Base-by-base conservation (phyloP, 2,113 vertebrate genomes). In the Atrichornis clamosus region DNA sequence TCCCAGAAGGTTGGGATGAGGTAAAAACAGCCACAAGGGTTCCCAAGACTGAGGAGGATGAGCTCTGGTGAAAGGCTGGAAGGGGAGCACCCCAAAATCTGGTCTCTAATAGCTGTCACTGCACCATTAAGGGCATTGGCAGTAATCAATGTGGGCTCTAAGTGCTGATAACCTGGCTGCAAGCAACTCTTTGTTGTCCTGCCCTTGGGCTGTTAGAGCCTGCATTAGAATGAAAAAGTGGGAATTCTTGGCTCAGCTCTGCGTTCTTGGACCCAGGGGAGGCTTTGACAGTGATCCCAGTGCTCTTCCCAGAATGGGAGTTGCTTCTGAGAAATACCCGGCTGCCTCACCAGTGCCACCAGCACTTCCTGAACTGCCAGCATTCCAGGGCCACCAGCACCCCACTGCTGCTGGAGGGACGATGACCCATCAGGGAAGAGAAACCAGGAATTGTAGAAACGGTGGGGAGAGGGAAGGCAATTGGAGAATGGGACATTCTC, bases 401-500 rank as follows among this genome's bases (percentile, higher is more conserved):
- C 11, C 1, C 41, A 58, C 26, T 60, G 17, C 23, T 24, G 15
- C 69, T 10, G 24, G 33, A n/a, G 9, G 26, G 6, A 11, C 0
- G 1, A 9, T 20, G 32, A 26, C 13, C 10, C 8, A 15, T 1
- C 5, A 1, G 22, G 3, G 16, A 15, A n/a, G 3, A 27, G 33
- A 55, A 50, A 49, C 0, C 0, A 33, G 28, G 49, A 64, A 4
- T 1, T 3, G 14, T 3, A 22, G 17, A 24, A 70, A 2, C 2
- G 24, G 4, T 6, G 5, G 3, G 9, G 44, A 70, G 17, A 41
- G 18, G 7, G 55, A 30, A 81, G 10, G 17, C n/a, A 27, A 14
- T 1, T 1, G 0, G 13, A 2, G 11, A 69, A 14, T 0, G 2
- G n/a, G 23, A 39, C 1, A 0, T 9, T 30, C 5, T 27, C 6